phyloP scores from a whole-genome alignment of 2,888 invertebrate genomes.

The Lycia hirtaria region DNA sequence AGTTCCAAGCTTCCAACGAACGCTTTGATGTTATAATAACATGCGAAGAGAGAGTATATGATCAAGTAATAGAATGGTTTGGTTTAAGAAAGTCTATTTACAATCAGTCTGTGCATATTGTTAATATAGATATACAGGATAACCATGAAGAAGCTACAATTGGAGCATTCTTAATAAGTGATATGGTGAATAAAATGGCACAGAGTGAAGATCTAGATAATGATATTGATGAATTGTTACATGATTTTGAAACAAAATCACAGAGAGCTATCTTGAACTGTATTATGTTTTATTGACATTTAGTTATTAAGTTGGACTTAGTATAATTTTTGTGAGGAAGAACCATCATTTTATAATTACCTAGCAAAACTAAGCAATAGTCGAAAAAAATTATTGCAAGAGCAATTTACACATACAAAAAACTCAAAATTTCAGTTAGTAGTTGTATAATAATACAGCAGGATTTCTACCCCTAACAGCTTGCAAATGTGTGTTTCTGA shows the following conservation, averaged over 20 bases:
- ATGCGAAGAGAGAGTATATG: constrained; percentile 99
- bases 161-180: constrained; percentile 98
- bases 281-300: constrained; percentile 94
- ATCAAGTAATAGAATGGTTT: constrained; percentile 98
- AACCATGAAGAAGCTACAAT: constrained; percentile 99
- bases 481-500: no score
- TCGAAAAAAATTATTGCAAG: no score
- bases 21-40: constrained; percentile 98
- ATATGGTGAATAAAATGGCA: constrained; percentile 95
- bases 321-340: not conserved
- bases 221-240: constrained; percentile 98
- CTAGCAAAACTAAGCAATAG: not conserved
- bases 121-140: constrained; percentile 99
- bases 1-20: constrained; percentile 95
- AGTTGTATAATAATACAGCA: no score
- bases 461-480: no score
- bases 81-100: constrained; percentile 91
- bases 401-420: no score
- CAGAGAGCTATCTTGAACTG: constrained; percentile 95
- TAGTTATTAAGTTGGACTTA: not conserved
- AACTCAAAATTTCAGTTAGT: no score
- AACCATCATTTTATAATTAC: not conserved
- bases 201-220: constrained; percentile 97
- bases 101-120: constrained; percentile 96
- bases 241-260: constrained; percentile 96